Evolutionary conservation across 2,797 vertebrate species (phyloP).

Genomic region (Chaetophractus vellerosus): DNA sequence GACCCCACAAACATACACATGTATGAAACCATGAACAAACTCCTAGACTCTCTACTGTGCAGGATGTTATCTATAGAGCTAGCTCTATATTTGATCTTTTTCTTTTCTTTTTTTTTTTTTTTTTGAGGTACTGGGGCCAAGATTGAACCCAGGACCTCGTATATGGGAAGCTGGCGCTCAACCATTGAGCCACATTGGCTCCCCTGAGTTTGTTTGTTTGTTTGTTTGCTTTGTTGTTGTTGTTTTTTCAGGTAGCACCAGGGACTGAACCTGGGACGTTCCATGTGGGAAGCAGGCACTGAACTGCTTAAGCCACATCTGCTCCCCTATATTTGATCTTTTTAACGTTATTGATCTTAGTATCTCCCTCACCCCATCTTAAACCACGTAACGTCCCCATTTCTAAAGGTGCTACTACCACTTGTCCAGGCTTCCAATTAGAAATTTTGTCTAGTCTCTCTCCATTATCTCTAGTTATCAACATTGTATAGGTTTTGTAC

Average conservation of each 20-base stretch:
- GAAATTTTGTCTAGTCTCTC: neutral
- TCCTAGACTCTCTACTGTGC: neutral
- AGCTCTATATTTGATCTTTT: neutral
- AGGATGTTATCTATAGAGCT: constrained; percentile 21
- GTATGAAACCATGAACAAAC: constrained; percentile 1
- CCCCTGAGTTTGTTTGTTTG: too few species aligned
- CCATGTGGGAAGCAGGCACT: too few species aligned
- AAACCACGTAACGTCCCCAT: neutral
- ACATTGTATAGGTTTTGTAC: neutral
- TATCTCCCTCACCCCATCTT: neutral
- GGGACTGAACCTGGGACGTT: too few species aligned
- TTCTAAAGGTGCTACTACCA: neutral
- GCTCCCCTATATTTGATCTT: neutral
- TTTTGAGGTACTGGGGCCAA: too few species aligned
- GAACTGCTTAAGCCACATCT: too few species aligned
- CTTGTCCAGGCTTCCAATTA: neutral
- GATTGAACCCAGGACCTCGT: too few species aligned
- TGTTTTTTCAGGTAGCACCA: too few species aligned
- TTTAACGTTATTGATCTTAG: neutral
- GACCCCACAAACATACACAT: neutral
- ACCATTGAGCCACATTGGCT: too few species aligned
- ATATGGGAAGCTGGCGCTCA: too few species aligned
- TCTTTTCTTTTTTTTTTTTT: too few species aligned
- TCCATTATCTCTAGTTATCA: neutral
- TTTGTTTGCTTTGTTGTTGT: too few species aligned